Conservation (phyloP, 2,797 vertebrate genomes). For the Pantherophis vulpinus region DNA sequence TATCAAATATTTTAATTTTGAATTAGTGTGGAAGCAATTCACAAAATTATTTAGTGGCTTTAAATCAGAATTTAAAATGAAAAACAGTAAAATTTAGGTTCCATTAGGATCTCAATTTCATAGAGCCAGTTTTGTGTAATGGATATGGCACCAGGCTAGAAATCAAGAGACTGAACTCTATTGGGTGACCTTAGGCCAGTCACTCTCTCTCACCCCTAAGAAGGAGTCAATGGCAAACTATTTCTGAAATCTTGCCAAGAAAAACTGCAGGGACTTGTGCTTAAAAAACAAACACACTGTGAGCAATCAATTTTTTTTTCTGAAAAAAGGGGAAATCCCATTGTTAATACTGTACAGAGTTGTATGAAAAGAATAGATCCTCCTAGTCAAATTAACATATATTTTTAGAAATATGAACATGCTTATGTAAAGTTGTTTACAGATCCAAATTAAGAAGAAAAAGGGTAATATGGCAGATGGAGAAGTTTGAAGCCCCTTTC, state of each 20-base stretch:
- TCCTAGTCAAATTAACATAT: background rate
- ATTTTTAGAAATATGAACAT: background rate
- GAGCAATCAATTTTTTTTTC: background rate
- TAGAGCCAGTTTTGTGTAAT: background rate
- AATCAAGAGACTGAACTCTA: background rate
- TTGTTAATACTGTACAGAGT: background rate
- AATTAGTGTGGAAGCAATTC: background rate
- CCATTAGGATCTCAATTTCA: background rate
- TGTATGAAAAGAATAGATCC: background rate
- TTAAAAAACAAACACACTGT: background rate
- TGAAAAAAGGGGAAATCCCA: background rate
- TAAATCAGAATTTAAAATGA: background rate
- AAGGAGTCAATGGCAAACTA: background rate
- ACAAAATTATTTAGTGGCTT: background rate
- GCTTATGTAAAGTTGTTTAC: background rate
- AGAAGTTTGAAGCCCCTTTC: background rate
- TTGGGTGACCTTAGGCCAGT: background rate
- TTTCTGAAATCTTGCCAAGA: background rate
- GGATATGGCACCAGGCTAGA: background rate
- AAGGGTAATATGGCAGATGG: background rate
- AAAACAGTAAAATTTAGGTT: background rate
- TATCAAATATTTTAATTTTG: background rate
- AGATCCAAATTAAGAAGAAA: background rate
- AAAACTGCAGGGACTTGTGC: background rate
- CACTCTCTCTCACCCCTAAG: background rate